These are phyloP conservation scores for Linyphia triangularis DNA, from an alignment of 2,888 invertebrate genomes.

Conservation along the genomic window DNA sequence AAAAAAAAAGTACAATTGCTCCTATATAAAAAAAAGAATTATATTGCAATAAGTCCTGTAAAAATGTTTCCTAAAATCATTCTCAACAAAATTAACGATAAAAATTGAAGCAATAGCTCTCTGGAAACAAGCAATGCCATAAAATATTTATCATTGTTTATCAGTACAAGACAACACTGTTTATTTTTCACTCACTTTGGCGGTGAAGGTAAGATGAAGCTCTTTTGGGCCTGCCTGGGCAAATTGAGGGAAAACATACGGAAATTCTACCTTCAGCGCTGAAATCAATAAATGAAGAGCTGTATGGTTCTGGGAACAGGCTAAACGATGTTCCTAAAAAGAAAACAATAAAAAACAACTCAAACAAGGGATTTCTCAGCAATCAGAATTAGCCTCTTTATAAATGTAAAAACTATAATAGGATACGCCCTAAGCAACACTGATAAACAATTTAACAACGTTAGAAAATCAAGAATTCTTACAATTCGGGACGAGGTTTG, in stretches of 20 bases:
- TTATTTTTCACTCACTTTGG: conserved; percentile 47
- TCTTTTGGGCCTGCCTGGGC: conserved; percentile 34
- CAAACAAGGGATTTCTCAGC: too few relatives aligned
- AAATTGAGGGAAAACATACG: conserved; percentile 48
- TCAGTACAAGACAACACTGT: not conserved
- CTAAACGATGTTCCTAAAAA: conserved; percentile 47
- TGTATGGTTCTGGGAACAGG: conserved; percentile 65
- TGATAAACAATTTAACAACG: too few relatives aligned
- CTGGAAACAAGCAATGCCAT: too few relatives aligned
- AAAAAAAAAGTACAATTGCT: too few relatives aligned
- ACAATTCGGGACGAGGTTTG: too few relatives aligned
- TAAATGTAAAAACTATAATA: too few relatives aligned
- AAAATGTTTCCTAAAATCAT: not conserved
- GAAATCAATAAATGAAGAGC: conserved; percentile 61
- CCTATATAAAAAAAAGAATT: too few relatives aligned
- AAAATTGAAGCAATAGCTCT: too few relatives aligned
- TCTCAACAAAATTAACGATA: not conserved
- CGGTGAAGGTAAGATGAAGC: conserved; percentile 40
- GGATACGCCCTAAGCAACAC: too few relatives aligned
- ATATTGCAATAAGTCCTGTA: not conserved
- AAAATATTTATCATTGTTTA: not conserved
- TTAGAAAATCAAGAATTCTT: too few relatives aligned
- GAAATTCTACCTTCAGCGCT: conserved; percentile 38
- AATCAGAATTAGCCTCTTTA: too few relatives aligned
- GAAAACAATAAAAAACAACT: not conserved